phyloP scores from a whole-genome alignment of 2,888 invertebrate species.

The Brachyopa scutellaris region DNA sequence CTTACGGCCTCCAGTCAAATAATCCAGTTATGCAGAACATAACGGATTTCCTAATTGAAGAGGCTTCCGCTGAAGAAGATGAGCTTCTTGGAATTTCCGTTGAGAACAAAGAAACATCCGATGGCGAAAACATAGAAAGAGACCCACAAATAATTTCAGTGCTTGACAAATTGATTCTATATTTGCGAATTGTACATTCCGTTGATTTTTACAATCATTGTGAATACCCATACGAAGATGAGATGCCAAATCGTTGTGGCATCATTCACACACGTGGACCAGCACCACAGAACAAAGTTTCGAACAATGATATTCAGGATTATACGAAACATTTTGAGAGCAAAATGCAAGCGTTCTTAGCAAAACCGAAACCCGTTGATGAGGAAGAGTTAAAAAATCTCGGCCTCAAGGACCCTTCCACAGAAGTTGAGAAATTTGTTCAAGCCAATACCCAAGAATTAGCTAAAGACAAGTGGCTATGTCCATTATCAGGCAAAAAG shows the following conservation, averaged over 20 bases:
- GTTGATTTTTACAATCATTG: conserved; percentile 99
- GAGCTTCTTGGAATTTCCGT: conserved; percentile 89
- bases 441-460: conserved; percentile 97
- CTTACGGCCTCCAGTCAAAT: conserved; percentile 88
- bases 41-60: conserved; percentile 98
- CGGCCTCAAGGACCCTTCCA: conserved; percentile 88
- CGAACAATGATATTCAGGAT: conserved; percentile 84
- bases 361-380: conserved; percentile 88
- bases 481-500: conserved; percentile 99
- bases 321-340: conserved; percentile 91
- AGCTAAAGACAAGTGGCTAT: conserved; percentile 99
- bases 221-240: conserved; percentile 99
- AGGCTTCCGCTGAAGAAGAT: conserved; percentile 99
- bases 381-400: conserved; percentile 92
- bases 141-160: conserved; percentile 89
- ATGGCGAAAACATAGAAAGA: conserved; percentile 85
- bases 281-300: conserved; percentile 90
- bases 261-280: conserved; percentile 98
- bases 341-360: conserved; percentile 95
- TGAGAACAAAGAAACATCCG: conserved; percentile 82
- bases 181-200: conserved; percentile 97
- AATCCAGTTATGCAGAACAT: conserved; percentile 98
- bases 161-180: conserved; percentile 91
- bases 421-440: conserved; percentile 93
- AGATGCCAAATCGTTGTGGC: conserved; percentile 99